Percentiles rank a stretch among this genome's conserved stretches.
Conservation (phyloP, 2,113 vertebrate species). For the Chloropsis hardwickii region DNA sequence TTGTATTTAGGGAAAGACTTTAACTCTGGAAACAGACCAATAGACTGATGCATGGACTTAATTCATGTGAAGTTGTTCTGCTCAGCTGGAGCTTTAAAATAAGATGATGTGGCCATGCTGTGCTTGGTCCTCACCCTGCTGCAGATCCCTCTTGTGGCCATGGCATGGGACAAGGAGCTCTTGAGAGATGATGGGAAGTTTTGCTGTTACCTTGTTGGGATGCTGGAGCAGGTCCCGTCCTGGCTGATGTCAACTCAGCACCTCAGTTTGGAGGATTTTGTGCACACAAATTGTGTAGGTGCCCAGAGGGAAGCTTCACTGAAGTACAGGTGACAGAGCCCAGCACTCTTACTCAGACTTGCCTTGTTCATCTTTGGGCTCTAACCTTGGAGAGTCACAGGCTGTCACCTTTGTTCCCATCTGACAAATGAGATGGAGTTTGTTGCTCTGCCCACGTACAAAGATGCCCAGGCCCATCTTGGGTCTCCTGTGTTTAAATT, state of each 20-base stretch:
- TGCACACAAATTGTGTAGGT: neutral
- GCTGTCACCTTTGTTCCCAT: neutral
- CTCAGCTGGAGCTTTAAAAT: neutral
- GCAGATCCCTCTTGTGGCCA: neutral
- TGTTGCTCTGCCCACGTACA: neutral
- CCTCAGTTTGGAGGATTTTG: neutral
- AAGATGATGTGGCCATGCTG: neutral
- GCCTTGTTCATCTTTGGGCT: neutral
- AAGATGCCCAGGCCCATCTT: neutral
- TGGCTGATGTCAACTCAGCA: neutral
- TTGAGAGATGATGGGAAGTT: neutral
- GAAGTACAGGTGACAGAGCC: neutral
- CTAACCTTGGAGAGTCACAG: neutral
- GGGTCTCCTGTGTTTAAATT: neutral
- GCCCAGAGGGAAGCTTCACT: neutral
- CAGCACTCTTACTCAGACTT: neutral
- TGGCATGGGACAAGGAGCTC: neutral
- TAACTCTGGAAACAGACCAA: neutral
- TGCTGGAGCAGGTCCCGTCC: neutral
- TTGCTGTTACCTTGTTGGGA: neutral
- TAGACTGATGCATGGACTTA: neutral
- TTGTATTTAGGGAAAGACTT: neutral
- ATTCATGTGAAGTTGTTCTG: neutral
- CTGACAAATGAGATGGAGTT: neutral
- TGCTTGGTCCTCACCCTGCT: neutral